These are phyloP conservation scores for Drosophila falleni DNA, from an alignment of 2,888 invertebrate species.

Conservation along the genomic window DNA sequence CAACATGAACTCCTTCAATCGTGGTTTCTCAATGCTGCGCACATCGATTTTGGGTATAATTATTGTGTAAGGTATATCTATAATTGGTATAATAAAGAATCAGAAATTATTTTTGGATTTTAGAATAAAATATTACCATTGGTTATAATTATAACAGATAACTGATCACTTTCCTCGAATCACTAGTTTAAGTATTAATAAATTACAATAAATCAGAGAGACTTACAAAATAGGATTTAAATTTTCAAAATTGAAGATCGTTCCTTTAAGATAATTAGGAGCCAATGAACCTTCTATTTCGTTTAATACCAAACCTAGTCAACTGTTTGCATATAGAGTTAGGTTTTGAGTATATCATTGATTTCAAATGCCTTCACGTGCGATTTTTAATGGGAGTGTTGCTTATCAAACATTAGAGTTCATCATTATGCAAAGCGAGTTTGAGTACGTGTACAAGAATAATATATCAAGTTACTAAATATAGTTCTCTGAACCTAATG, in stretches of 20 bases:
- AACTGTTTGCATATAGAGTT: neutral
- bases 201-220: neutral
- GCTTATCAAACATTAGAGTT: conserved; percentile 12
- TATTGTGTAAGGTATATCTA: conserved; percentile 88
- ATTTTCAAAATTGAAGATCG: neutral
- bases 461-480: neutral
- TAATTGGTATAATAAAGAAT: conserved; percentile 28
- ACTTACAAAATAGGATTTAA: neutral
- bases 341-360: conserved; percentile 1
- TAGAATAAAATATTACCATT: no score
- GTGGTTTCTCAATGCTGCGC: conserved; percentile 86
- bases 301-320: neutral
- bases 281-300: conserved; percentile 26
- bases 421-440: conserved; percentile 47
- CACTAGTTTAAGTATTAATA: neutral
- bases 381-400: conserved; percentile 30
- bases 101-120: neutral
- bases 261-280: neutral
- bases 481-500: conserved; percentile 32
- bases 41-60: conserved; percentile 87
- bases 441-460: neutral
- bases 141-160: no score
- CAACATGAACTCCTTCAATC: conserved; percentile 87
- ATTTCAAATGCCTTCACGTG: conserved; percentile 42
- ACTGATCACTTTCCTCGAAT: no score